Conservation (phyloP, 2,113 vertebrate species). For the Oenanthe oenanthe region DNA sequence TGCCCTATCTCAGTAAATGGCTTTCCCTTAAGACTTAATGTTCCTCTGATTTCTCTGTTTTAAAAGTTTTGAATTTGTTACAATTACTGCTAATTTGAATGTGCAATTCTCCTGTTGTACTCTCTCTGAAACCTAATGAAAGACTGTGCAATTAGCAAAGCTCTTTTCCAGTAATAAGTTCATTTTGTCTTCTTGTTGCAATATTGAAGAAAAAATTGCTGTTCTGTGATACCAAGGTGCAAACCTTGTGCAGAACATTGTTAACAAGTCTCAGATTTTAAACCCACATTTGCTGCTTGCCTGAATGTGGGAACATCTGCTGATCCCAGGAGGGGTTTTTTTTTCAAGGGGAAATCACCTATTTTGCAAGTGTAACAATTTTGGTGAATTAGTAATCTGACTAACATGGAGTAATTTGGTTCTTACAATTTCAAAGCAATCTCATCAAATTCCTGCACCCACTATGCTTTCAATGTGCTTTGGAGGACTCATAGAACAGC, state of each 20-base stretch:
- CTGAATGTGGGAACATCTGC: not conserved
- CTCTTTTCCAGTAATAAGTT: not conserved
- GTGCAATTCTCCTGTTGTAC: not conserved
- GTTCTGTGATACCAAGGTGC: not conserved
- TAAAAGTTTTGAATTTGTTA: not conserved
- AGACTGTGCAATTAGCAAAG: not conserved
- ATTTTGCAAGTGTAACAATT: not conserved
- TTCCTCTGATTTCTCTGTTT: not conserved
- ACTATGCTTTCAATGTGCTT: not conserved
- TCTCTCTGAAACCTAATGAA: not conserved
- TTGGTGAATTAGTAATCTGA: not conserved
- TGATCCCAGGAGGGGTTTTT: not conserved
- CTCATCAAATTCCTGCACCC: not conserved
- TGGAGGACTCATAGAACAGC: not conserved
- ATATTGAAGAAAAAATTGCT: not conserved
- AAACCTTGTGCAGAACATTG: not conserved
- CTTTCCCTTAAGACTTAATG: not conserved
- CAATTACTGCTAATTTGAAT: not conserved
- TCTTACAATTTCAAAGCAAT: not conserved
- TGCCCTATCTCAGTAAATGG: not conserved
- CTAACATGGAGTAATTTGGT: not conserved
- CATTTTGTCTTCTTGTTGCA: not conserved
- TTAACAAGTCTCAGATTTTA: not conserved
- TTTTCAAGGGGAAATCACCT: not conserved
- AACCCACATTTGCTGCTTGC: not conserved